Percentiles rank a stretch among this genome's conserved stretches.
Evolutionary conservation across 2,797 vertebrate species (phyloP).

Genomic region (Masticophis lateralis): DNA sequence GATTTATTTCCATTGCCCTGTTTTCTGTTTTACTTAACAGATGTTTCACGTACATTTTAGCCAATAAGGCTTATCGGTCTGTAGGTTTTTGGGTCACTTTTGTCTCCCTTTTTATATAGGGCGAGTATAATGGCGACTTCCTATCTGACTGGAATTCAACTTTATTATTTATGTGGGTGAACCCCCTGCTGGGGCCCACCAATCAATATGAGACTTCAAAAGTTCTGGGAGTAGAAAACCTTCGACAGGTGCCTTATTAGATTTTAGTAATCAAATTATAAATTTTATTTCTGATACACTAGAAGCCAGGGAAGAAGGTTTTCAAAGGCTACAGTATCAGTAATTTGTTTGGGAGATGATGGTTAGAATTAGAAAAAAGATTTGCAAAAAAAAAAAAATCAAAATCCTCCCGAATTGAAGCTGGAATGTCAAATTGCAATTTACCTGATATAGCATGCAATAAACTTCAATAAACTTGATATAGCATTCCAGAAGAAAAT

Average conservation of each 20-base stretch:
- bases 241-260: background rate
- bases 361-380: background rate
- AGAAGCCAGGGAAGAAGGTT: background rate
- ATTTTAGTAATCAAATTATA: background rate
- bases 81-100: background rate
- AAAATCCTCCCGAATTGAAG: background rate
- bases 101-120: background rate
- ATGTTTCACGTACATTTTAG: background rate
- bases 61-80: background rate
- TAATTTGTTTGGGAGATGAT: background rate
- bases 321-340: background rate
- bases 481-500: background rate
- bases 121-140: background rate
- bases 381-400: background rate
- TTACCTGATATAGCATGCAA: background rate
- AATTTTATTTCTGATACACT: background rate
- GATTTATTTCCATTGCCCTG: background rate
- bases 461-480: too few species aligned
- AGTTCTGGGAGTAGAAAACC: background rate
- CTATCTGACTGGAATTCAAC: background rate
- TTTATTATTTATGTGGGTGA: too few species aligned
- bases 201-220: background rate
- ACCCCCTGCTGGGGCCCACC: background rate
- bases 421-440: background rate
- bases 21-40: background rate